Conservation (phyloP, 2,888 invertebrate species). For the Pammene fasciana region DNA sequence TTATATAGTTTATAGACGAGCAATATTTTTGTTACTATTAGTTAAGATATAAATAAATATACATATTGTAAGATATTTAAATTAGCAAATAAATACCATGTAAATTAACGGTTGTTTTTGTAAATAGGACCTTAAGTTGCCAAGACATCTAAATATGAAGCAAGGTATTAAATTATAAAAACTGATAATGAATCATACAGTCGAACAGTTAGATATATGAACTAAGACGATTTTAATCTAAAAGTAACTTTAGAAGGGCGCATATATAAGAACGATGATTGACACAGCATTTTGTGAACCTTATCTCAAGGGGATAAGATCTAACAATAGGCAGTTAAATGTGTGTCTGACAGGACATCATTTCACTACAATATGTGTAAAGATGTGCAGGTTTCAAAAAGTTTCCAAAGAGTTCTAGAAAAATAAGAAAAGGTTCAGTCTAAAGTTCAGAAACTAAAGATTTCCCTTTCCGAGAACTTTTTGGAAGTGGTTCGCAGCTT, state of each 20-base stretch:
- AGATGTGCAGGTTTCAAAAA: too few relatives aligned
- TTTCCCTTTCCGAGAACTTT: too few relatives aligned
- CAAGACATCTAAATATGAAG: slow-evolving; percentile 4
- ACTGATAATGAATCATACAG: slow-evolving; percentile 22
- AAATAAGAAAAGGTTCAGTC: too few relatives aligned
- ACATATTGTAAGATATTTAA: slow-evolving; percentile 71
- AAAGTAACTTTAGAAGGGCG: neutral
- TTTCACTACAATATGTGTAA: too few relatives aligned
- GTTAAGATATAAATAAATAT: slow-evolving; percentile 56
- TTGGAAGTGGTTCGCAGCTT: too few relatives aligned
- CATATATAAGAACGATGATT: neutral
- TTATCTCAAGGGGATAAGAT: neutral
- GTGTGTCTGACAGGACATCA: too few relatives aligned
- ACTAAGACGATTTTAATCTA: neutral
- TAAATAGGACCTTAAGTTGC: slow-evolving; percentile 36
- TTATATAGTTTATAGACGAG: slow-evolving; percentile 66
- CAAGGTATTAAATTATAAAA: neutral
- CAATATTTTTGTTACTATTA: slow-evolving; percentile 81
- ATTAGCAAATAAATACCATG: slow-evolving; percentile 74
- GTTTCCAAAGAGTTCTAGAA: too few relatives aligned
- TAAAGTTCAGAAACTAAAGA: too few relatives aligned
- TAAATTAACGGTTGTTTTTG: slow-evolving; percentile 62
- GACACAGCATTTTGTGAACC: neutral
- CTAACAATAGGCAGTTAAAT: neutral
- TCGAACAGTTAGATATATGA: slow-evolving; percentile 16